A percentile compares a stretch with the other conserved stretches of the same genome.
Evolutionary conservation across 2,797 vertebrate genomes (phyloP).

Genomic region (Eulemur rubriventer): DNA sequence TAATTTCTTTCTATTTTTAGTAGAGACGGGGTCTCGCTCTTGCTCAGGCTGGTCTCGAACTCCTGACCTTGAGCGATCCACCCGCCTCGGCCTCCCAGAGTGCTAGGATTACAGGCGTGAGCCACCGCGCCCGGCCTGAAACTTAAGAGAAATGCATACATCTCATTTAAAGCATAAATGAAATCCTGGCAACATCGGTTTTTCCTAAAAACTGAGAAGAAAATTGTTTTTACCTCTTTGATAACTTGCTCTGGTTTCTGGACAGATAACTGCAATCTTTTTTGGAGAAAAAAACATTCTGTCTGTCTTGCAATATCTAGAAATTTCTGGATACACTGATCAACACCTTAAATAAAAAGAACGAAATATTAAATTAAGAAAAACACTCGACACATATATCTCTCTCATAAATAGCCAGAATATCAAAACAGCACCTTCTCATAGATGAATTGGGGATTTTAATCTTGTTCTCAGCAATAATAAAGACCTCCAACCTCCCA

Average conservation of each 20-base stretch:
- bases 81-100: too few relatives aligned
- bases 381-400: not conserved
- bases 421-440: not conserved
- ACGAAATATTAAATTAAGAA: conserved; percentile 25
- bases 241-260: conserved; percentile 99
- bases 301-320: conserved; percentile 98
- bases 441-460: not conserved
- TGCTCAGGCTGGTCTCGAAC: too few relatives aligned
- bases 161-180: not conserved
- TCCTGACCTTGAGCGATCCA: too few relatives aligned
- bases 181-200: not conserved
- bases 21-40: too few relatives aligned
- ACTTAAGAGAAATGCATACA: not conserved
- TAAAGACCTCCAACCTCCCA: not conserved
- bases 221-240: conserved; percentile 91
- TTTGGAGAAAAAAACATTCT: conserved; percentile 98
- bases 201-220: not conserved
- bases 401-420: not conserved
- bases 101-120: too few relatives aligned
- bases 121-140: too few relatives aligned
- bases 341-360: conserved; percentile 85
- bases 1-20: too few relatives aligned
- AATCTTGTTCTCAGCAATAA: not conserved
- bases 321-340: conserved; percentile 96
- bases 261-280: conserved; percentile 95